phyloP scores from a whole-genome alignment of 1,140 invertebrate genomes.

The Ylistrum balloti region DNA sequence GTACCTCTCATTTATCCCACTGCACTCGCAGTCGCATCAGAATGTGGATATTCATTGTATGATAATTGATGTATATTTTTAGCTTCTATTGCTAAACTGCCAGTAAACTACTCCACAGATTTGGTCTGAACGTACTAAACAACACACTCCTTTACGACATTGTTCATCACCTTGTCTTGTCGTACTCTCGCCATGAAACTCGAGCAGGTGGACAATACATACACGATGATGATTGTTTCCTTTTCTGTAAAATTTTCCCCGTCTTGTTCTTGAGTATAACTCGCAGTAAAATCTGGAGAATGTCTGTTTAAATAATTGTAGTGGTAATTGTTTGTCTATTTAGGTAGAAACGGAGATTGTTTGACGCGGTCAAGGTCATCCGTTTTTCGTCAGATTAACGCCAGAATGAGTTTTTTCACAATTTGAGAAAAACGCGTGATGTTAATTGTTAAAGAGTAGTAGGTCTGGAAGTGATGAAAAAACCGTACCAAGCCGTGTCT shows the following conservation, averaged over 20 bases:
- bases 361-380: neutral
- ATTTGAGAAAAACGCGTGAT: neutral
- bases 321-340: neutral
- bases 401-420: conserved; percentile 16
- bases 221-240: neutral
- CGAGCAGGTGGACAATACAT: neutral
- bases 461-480: neutral
- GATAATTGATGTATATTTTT: too few relatives aligned
- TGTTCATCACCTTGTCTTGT: neutral
- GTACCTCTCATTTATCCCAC: too few relatives aligned
- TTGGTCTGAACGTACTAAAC: too few relatives aligned
- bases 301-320: neutral
- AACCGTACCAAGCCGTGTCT: neutral
- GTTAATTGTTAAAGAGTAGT: neutral
- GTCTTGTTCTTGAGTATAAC: neutral
- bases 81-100: too few relatives aligned
- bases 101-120: too few relatives aligned
- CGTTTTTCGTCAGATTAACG: neutral
- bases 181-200: neutral
- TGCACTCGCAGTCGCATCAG: too few relatives aligned
- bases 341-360: neutral
- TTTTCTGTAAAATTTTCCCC: neutral
- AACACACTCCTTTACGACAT: too few relatives aligned
- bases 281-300: neutral
- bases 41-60: too few relatives aligned